These are phyloP conservation scores for Drosophila ogumai DNA, from an alignment of 1,140 invertebrate species.

Conservation along the genomic window DNA sequence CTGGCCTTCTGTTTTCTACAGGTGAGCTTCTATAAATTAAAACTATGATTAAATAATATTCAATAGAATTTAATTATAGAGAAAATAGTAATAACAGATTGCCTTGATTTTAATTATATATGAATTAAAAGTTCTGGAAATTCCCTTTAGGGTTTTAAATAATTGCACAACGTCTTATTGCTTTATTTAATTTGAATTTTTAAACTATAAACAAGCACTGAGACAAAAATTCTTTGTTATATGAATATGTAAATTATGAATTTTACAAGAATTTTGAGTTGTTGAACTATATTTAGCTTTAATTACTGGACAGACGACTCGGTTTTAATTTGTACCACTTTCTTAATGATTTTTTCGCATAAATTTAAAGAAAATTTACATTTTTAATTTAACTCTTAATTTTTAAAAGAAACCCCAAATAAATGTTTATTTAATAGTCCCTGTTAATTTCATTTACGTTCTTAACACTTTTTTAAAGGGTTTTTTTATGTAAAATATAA, in stretches of 20 bases:
- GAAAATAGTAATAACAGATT: not conserved
- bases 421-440: too few species aligned
- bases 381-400: too few species aligned
- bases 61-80: not conserved
- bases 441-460: too few species aligned
- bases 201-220: not conserved
- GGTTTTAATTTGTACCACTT: not conserved
- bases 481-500: not conserved
- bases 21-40: conserved; percentile 3
- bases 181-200: not conserved
- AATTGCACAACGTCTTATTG: not conserved
- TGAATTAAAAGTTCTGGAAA: not conserved
- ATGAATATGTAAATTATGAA: not conserved
- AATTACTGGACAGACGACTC: not conserved
- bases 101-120: not conserved
- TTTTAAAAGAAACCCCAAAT: too few species aligned
- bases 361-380: not conserved
- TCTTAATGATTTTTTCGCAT: not conserved
- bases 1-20: conserved; percentile 31
- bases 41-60: not conserved
- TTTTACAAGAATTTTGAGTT: not conserved
- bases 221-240: not conserved
- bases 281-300: not conserved
- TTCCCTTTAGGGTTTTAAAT: not conserved
- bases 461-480: too few species aligned